Conservation (phyloP, 2,113 vertebrate genomes). For the Axis porcinus region DNA sequence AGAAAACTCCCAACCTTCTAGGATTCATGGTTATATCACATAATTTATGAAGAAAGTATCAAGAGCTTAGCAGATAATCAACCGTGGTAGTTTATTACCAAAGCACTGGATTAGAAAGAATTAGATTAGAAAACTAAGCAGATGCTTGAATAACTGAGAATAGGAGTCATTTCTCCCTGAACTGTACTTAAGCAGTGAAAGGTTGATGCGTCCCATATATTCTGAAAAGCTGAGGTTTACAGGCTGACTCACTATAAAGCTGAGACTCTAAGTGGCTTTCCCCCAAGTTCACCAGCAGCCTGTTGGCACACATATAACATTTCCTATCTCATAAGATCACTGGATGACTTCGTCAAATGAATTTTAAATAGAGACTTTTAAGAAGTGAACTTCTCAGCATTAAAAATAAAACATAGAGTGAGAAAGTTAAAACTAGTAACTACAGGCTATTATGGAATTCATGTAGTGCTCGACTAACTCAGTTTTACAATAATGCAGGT, state of each 20-base stretch:
- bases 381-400: background rate
- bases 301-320: too few species aligned
- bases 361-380: background rate
- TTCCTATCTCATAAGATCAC: background rate
- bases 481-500: background rate
- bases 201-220: background rate
- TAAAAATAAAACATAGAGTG: background rate
- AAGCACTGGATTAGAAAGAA: background rate
- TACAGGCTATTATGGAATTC: background rate
- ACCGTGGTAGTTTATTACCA: background rate
- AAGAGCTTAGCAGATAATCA: background rate
- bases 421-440: slow-evolving; percentile 9
- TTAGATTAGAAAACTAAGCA: background rate
- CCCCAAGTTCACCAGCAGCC: background rate
- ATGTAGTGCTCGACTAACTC: background rate
- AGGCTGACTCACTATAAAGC: background rate
- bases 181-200: background rate
- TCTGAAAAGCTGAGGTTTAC: background rate
- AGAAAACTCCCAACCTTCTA: background rate
- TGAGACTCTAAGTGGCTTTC: background rate
- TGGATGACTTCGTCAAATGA: background rate
- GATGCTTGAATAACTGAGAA: background rate
- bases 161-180: background rate
- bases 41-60: background rate
- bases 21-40: background rate